Evolutionary conservation across 1,140 invertebrate species (phyloP).

Genomic region (Drosophila busckii): DNA sequence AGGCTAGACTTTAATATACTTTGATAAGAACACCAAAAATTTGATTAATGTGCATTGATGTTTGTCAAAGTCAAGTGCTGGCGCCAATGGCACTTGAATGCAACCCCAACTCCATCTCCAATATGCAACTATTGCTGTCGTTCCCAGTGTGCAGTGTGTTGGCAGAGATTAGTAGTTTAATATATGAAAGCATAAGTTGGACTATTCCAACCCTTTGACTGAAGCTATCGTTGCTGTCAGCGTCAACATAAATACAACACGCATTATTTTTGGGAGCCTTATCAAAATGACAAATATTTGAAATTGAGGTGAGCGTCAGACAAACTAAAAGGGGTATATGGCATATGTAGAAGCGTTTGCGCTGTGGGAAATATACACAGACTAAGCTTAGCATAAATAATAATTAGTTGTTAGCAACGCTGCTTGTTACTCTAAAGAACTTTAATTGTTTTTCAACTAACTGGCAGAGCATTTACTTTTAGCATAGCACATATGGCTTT

Average conservation of each 20-base stretch:
- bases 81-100: conserved; percentile 64
- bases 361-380: conserved; percentile 1
- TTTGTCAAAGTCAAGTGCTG: conserved; percentile 77
- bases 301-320: conserved; percentile 54
- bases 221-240: not conserved
- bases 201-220: not conserved
- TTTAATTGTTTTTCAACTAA: too few species aligned
- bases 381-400: not conserved
- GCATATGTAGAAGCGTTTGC: conserved; percentile 5
- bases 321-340: conserved; percentile 1
- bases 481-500: conserved; percentile 5
- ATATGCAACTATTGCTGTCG: conserved; percentile 11
- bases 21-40: conserved; percentile 34
- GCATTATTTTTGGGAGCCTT: conserved; percentile 51
- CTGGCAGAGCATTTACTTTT: conserved; percentile 20
- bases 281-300: conserved; percentile 71
- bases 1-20: conserved; percentile 3
- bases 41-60: conserved; percentile 60
- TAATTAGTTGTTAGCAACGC: not conserved
- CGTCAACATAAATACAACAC: conserved; percentile 13
- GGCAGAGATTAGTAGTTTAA: conserved; percentile 33
- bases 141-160: conserved; percentile 37
- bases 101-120: not conserved
- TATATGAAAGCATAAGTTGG: conserved; percentile 14
- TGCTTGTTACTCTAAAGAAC: not conserved